These are phyloP conservation scores for Corticium candelabrum DNA, from an alignment of 37 sponge, comb jelly and placozoan genomes.

Conservation along the genomic window DNA sequence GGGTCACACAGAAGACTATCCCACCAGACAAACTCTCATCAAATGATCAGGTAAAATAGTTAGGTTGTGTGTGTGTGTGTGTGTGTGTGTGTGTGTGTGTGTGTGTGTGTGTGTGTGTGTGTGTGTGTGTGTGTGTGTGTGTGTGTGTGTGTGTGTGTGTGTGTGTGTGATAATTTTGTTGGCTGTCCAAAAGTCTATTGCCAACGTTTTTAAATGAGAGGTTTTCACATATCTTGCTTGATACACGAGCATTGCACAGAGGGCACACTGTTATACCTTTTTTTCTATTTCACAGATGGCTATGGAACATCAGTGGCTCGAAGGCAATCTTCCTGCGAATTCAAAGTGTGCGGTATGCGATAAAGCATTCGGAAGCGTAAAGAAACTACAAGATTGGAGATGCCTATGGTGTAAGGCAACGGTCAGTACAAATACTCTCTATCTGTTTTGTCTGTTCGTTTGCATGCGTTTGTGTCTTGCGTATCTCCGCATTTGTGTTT, in stretches of 20 bases:
- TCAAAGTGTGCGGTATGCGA: constrained; percentile 72
- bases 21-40: constrained; percentile 27
- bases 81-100: no score
- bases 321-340: constrained; percentile 75
- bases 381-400: constrained; percentile 60
- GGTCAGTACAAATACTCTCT: constrained; percentile 27
- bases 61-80: no score
- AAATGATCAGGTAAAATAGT: constrained; percentile 50
- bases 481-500: neutral
- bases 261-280: neutral
- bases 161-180: no score
- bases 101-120: no score
- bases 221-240: neutral
- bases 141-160: constrained; percentile 11
- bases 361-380: constrained; percentile 56
- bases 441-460: neutral
- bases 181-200: no score
- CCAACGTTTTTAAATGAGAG: neutral
- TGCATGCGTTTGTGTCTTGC: constrained; percentile 11
- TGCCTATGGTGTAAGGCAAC: constrained; percentile 90
- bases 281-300: constrained; percentile 26
- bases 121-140: no score
- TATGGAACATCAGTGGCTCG: constrained; percentile 87
- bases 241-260: neutral
- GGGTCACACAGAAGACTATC: constrained; percentile 68